Percentiles rank a stretch among this genome's conserved stretches.
These are phyloP conservation scores for Formicarius rufipectus DNA, from an alignment of 2,113 vertebrate species.

Conservation along the genomic window DNA sequence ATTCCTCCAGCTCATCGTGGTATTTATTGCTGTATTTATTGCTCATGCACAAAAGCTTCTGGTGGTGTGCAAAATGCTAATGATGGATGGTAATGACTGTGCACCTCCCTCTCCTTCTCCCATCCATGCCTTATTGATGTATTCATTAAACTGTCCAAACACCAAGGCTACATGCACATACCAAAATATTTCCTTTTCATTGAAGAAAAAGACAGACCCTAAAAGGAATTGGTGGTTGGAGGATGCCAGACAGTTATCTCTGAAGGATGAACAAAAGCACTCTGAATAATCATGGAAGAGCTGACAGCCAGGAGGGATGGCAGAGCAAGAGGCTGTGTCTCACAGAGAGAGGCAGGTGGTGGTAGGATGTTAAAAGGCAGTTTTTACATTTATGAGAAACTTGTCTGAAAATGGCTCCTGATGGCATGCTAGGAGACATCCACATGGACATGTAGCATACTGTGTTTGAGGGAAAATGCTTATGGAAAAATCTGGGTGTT, in stretches of 20 bases:
- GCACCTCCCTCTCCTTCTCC: not conserved
- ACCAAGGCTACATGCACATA: not conserved
- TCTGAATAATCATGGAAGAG: not conserved
- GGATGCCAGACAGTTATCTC: not conserved
- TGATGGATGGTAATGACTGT: constrained; percentile 18
- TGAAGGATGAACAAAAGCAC: not conserved
- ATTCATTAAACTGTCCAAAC: constrained; percentile 37
- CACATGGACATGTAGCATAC: not conserved
- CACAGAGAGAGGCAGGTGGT: not conserved
- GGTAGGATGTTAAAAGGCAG: not conserved
- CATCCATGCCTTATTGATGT: not conserved
- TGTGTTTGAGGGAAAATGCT: not conserved
- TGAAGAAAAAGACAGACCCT: not conserved
- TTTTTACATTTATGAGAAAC: not conserved
- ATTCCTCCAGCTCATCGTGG: not conserved
- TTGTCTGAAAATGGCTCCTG: not conserved
- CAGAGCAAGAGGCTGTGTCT: not conserved
- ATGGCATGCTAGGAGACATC: not conserved
- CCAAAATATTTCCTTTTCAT: constrained; percentile 11
- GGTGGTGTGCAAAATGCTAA: constrained; percentile 36
- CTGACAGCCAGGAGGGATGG: not conserved
- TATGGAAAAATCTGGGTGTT: not conserved
- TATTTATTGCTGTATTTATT: constrained; percentile 36
- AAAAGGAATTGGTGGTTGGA: not conserved
- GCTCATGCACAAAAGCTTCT: not conserved